A percentile compares a stretch with the other conserved stretches of the same genome.
Conservation (phyloP, 2,888 invertebrate genomes). For the Minunthozetes semirufus region DNA sequence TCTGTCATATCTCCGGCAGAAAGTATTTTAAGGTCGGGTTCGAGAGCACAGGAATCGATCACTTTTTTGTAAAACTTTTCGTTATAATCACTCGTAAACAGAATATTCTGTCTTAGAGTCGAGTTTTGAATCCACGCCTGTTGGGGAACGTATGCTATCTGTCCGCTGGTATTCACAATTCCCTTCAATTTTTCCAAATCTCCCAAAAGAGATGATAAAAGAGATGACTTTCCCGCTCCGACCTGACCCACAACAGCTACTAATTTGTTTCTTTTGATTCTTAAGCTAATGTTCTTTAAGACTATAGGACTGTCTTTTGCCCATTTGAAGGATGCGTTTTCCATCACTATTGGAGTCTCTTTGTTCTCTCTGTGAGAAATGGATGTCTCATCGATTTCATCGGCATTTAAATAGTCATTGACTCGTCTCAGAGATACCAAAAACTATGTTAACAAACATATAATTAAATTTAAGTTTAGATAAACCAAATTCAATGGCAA, state of each 20-base stretch:
- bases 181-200: slow-evolving; percentile 43
- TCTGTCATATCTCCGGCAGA: slow-evolving; percentile 52
- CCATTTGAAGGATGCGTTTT: slow-evolving; percentile 85
- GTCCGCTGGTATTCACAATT: slow-evolving; percentile 15
- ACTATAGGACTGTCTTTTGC: slow-evolving; percentile 51
- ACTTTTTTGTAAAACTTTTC: slow-evolving; percentile 46
- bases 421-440: slow-evolving; percentile 54
- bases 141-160: slow-evolving; percentile 36
- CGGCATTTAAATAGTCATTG: slow-evolving; percentile 51
- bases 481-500: not conserved
- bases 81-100: slow-evolving; percentile 49
- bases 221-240: slow-evolving; percentile 42
- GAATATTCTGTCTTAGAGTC: slow-evolving; percentile 51
- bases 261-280: slow-evolving; percentile 37
- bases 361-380: slow-evolving; percentile 36
- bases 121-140: slow-evolving; percentile 46
- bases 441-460: slow-evolving; percentile 20
- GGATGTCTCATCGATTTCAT: slow-evolving; percentile 41
- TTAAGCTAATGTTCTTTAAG: slow-evolving; percentile 37
- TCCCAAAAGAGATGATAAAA: slow-evolving; percentile 42
- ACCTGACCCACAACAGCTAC: slow-evolving; percentile 42
- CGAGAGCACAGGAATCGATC: slow-evolving; percentile 51
- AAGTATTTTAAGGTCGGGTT: slow-evolving; percentile 51
- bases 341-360: slow-evolving; percentile 50
- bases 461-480: not conserved